A percentile compares a stretch with the other conserved stretches of the same genome.
Evolutionary conservation across 2,113 vertebrate species (phyloP).

Genomic region (Embiotoca jacksoni): DNA sequence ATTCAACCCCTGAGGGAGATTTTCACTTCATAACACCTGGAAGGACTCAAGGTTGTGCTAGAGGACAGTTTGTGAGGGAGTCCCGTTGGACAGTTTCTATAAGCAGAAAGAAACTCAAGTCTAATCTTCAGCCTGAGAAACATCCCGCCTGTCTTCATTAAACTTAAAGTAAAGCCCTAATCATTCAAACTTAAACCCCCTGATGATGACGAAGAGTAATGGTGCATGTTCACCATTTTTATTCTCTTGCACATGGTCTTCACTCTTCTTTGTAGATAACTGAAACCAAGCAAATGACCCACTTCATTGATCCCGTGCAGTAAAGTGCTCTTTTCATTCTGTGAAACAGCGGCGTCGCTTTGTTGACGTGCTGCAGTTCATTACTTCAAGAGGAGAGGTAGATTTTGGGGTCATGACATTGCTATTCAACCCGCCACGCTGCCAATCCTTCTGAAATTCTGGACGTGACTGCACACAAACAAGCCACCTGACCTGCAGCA

Average conservation of each 20-base stretch:
- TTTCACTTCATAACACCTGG: background rate
- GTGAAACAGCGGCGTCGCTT: background rate
- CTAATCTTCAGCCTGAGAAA: no score
- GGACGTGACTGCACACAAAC: background rate
- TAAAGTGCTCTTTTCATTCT: background rate
- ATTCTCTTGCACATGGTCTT: background rate
- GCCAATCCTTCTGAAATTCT: background rate
- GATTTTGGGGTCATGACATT: background rate
- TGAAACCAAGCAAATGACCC: background rate
- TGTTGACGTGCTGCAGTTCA: background rate
- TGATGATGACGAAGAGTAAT: slow-evolving; percentile 1
- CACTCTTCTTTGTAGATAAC: background rate
- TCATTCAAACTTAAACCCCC: background rate
- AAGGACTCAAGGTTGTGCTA: background rate
- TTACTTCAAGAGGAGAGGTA: background rate
- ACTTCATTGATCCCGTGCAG: background rate
- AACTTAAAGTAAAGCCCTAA: no score
- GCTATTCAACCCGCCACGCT: background rate
- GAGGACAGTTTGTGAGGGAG: background rate
- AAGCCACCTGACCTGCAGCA: slow-evolving; percentile 4
- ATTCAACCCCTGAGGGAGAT: background rate
- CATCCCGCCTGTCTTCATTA: no score
- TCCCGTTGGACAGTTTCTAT: no score
- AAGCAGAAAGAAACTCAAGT: no score
- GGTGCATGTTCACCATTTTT: slow-evolving; percentile 21